Conservation (phyloP, 2,113 vertebrate genomes). For the Paralichthys olivaceus region DNA sequence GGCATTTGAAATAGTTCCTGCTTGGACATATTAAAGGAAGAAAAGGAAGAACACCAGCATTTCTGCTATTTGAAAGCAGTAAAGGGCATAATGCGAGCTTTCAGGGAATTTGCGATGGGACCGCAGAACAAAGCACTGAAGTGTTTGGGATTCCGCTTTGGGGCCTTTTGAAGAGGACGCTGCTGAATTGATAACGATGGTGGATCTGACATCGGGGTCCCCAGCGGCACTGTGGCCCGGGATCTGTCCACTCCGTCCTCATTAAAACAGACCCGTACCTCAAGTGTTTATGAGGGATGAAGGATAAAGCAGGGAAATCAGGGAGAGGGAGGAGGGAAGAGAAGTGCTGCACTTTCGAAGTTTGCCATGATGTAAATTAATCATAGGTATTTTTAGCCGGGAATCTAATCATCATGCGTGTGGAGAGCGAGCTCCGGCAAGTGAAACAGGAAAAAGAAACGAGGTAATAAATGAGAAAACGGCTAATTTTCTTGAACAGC, state of each 20-base stretch:
- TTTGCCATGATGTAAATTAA: constrained; percentile 73
- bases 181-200: constrained; percentile 51
- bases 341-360: constrained; percentile 38
- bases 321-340: not conserved
- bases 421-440: constrained; percentile 29
- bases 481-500: constrained; percentile 71
- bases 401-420: constrained; percentile 65
- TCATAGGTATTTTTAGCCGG: constrained; percentile 67
- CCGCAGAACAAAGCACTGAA: constrained; percentile 46
- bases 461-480: constrained; percentile 63
- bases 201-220: constrained; percentile 42
- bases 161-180: constrained; percentile 48
- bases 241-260: constrained; percentile 63
- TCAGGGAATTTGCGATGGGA: constrained; percentile 19
- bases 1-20: constrained; percentile 5
- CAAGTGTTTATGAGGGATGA: constrained; percentile 32
- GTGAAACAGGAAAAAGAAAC: constrained; percentile 42
- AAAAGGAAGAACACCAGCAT: constrained; percentile 23
- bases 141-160: constrained; percentile 42
- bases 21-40: constrained; percentile 6
- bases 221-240: constrained; percentile 31
- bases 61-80: not conserved
- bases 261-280: constrained; percentile 57
- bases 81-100: constrained; percentile 34
- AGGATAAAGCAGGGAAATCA: not conserved